phyloP scores from a whole-genome alignment of 2,797 vertebrate genomes.

The Poeciliopsis turneri region DNA sequence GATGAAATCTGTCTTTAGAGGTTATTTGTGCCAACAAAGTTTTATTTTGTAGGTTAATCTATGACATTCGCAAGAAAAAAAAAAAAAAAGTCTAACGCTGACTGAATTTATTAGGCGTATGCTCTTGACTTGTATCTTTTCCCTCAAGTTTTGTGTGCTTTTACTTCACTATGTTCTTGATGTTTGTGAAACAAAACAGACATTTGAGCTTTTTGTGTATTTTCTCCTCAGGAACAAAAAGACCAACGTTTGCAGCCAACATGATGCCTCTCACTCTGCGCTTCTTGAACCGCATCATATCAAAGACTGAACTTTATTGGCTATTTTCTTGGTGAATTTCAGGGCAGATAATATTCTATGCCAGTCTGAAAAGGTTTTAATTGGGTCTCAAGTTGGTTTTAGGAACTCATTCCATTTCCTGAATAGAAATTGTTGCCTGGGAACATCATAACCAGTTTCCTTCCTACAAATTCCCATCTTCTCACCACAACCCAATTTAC shows the following conservation, averaged over 20 bases:
- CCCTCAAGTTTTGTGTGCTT: constrained; percentile 31
- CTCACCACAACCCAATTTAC: neutral
- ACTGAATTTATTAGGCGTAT: constrained; percentile 21
- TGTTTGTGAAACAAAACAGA: constrained; percentile 31
- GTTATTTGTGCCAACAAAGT: neutral
- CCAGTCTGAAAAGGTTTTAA: neutral
- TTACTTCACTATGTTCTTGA: constrained; percentile 20
- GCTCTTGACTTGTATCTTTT: constrained; percentile 32
- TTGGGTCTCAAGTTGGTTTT: neutral
- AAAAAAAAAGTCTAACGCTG: constrained; percentile 16
- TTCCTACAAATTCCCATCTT: neutral
- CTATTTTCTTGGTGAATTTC: constrained; percentile 22
- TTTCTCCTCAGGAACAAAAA: constrained; percentile 52
- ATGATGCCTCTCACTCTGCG: constrained; percentile 21
- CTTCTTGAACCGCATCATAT: constrained; percentile 24
- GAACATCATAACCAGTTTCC: neutral
- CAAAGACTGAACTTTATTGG: constrained; percentile 23
- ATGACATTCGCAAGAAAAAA: too few relatives aligned
- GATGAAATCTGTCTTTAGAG: neutral
- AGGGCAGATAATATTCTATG: constrained; percentile 14
- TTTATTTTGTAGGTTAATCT: neutral
- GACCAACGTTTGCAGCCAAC: constrained; percentile 28
- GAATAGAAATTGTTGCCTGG: neutral
- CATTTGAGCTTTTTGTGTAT: constrained; percentile 14
- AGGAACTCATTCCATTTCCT: neutral